Conservation (phyloP, 2,113 vertebrate genomes). For the Fulica atra region DNA sequence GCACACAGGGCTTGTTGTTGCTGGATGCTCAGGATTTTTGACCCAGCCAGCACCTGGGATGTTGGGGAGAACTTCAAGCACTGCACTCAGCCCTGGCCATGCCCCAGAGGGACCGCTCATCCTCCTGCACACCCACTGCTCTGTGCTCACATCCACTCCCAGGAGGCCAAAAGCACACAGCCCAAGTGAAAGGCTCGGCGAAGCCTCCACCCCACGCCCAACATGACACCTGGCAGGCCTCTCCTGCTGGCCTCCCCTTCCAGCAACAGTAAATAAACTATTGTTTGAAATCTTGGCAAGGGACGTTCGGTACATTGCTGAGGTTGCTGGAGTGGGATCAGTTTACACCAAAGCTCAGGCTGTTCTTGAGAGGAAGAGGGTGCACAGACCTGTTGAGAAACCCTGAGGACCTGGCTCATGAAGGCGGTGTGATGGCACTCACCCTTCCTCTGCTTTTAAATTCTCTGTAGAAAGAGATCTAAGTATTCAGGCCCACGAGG, state of each 20-base stretch:
- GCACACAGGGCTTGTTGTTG: not conserved
- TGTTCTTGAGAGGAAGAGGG: not conserved
- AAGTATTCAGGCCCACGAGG: not conserved
- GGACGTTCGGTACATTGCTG: not conserved
- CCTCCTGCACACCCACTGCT: not conserved
- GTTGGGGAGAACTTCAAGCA: not conserved
- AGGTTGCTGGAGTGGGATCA: not conserved
- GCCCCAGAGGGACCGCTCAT: not conserved
- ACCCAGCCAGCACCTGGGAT: not conserved
- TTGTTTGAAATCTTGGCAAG: constrained; percentile 47
- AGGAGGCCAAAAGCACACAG: not conserved
- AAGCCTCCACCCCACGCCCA: not conserved
- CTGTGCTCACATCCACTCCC: not conserved
- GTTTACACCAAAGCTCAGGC: not conserved
- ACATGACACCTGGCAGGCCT: not conserved
- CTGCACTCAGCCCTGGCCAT: not conserved
- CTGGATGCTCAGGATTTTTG: not conserved
- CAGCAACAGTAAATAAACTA: constrained; percentile 38
- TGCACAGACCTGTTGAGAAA: not conserved
- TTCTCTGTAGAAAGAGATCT: not conserved
- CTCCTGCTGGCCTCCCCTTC: constrained; percentile 17
- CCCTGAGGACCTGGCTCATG: not conserved
- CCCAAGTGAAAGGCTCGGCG: not conserved
- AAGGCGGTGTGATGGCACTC: not conserved
- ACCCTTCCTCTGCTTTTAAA: not conserved